These are phyloP conservation scores for Zophobas morio DNA, from an alignment of 1,140 invertebrate genomes.

Conservation along the genomic window DNA sequence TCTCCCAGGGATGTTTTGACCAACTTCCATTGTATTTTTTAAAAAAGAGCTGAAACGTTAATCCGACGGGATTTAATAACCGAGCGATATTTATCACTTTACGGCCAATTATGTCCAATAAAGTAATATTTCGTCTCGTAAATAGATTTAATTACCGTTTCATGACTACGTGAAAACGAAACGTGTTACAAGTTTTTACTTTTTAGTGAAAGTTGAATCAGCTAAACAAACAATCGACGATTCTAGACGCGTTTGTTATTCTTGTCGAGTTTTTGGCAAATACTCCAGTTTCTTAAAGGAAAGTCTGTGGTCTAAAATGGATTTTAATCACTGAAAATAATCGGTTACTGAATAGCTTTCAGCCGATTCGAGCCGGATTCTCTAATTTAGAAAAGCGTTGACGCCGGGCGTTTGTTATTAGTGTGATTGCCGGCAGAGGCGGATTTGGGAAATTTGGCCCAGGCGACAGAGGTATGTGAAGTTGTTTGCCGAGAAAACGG, in stretches of 20 bases:
- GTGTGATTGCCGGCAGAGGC: neutral
- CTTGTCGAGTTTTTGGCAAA: conserved; percentile 20
- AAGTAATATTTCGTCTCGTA: conserved; percentile 12
- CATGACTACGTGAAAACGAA: conserved; percentile 48
- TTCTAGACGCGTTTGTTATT: conserved; percentile 13
- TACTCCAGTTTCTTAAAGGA: conserved; percentile 41
- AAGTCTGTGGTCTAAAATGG: neutral
- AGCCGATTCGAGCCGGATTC: neutral
- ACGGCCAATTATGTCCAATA: conserved; percentile 21
- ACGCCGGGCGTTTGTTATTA: neutral
- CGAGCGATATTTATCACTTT: conserved; percentile 15
- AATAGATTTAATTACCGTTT: conserved; percentile 41
- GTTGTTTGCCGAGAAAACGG: no score
- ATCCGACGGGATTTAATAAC: neutral
- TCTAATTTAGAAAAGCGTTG: neutral
- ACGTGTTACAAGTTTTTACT: conserved; percentile 51
- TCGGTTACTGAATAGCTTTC: neutral
- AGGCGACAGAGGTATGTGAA: no score
- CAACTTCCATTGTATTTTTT: conserved; percentile 1
- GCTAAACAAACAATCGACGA: conserved; percentile 24
- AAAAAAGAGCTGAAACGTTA: neutral
- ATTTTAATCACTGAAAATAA: neutral
- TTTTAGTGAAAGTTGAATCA: conserved; percentile 50
- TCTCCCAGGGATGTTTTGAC: neutral
- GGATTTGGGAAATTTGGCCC: no score